phyloP scores from a whole-genome alignment of 2,888 invertebrate genomes.

The Fragum whitleyi region DNA sequence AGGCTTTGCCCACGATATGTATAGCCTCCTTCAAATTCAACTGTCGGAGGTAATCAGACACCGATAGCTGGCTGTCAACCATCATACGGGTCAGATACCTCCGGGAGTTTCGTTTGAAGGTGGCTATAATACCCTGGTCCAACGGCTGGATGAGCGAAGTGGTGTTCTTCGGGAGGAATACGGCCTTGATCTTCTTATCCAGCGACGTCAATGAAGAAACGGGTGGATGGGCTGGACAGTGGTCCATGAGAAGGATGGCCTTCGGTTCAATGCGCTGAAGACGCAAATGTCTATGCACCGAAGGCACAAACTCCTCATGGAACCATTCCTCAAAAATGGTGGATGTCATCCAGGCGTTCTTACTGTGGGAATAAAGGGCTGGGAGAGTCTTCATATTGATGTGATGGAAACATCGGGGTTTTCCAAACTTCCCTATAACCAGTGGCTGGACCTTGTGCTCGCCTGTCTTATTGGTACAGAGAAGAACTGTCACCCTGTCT shows the following conservation, averaged over 20 bases:
- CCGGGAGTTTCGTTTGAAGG: not conserved
- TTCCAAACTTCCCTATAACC: constrained; percentile 12
- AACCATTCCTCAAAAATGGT: constrained; percentile 14
- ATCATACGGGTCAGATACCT: no score
- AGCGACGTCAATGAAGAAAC: not conserved
- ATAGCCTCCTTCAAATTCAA: no score
- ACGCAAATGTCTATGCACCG: no score
- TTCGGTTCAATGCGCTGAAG: no score
- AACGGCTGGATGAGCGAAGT: no score
- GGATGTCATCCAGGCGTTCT: constrained; percentile 7
- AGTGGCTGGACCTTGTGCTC: constrained; percentile 20
- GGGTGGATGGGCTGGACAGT: not conserved
- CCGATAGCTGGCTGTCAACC: not conserved
- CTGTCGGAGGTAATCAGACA: not conserved
- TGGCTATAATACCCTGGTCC: not conserved
- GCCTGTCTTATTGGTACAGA: no score
- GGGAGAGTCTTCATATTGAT: not conserved
- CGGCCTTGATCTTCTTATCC: not conserved
- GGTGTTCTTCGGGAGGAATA: no score
- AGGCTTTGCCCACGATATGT: not conserved
- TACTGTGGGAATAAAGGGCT: not conserved
- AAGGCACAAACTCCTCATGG: constrained; percentile 2
- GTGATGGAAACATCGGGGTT: constrained; percentile 13
- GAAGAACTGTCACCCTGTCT: constrained; percentile 1
- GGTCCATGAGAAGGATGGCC: no score